Evolutionary conservation across 2,797 vertebrate species (phyloP).

Genomic region (Anas bahamensis): DNA sequence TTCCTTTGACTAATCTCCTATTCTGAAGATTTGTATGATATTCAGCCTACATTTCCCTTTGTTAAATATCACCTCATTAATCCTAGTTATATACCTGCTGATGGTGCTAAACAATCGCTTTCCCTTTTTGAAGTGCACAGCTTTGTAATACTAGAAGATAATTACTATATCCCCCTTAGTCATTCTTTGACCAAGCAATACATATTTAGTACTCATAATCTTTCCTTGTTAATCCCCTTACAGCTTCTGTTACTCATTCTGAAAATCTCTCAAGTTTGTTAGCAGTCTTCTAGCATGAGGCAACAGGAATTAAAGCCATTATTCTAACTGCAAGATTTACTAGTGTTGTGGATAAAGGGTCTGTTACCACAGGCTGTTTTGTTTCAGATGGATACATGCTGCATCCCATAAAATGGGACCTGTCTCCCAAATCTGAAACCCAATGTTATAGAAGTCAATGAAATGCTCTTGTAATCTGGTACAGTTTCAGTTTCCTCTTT

Average conservation of each 20-base stretch:
- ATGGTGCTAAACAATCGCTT: conserved; percentile 26
- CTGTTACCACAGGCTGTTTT: background rate
- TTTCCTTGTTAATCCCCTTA: background rate
- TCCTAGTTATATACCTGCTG: background rate
- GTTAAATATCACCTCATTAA: conserved; percentile 36
- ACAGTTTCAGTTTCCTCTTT: background rate
- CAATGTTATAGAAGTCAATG: background rate
- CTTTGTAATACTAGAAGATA: background rate
- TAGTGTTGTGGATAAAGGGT: background rate
- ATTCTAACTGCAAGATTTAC: background rate
- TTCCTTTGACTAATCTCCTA: conserved; percentile 23
- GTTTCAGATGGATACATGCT: background rate
- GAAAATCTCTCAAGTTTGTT: background rate
- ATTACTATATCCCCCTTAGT: conserved; percentile 19
- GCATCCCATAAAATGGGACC: background rate
- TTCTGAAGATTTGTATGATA: background rate
- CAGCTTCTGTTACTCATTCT: background rate
- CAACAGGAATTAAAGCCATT: background rate
- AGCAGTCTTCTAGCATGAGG: background rate
- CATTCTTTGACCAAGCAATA: conserved; percentile 4
- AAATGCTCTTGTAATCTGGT: background rate
- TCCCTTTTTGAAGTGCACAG: conserved; percentile 13
- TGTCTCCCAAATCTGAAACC: background rate
- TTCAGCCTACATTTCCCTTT: background rate
- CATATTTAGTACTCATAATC: conserved; percentile 24